Conservation (phyloP, 2,797 vertebrate species). For the Vireo griseus region DNA sequence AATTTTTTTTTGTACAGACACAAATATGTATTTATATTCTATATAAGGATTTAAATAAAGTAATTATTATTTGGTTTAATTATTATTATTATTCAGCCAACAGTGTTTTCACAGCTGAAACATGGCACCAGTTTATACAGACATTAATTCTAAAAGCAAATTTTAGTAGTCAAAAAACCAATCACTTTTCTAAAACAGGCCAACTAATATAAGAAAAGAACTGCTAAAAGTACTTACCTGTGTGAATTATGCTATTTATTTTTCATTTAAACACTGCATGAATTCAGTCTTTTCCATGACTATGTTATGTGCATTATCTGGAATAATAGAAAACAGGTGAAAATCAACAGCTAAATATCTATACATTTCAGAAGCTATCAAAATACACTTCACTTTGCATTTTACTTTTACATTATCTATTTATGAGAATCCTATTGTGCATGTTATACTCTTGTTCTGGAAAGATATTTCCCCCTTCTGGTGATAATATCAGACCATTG, state of each 20-base stretch:
- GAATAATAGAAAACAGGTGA: neutral
- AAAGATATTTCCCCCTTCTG: neutral
- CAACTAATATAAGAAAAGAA: neutral
- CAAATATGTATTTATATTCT: neutral
- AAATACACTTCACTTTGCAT: neutral
- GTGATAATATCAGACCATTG: neutral
- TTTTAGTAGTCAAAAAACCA: neutral
- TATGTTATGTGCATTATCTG: neutral
- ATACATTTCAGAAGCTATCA: neutral
- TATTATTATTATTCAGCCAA: neutral
- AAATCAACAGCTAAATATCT: neutral
- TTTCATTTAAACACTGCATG: neutral
- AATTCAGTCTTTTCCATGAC: neutral
- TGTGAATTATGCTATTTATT: neutral
- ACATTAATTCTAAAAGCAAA: neutral
- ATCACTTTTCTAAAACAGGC: neutral
- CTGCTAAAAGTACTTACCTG: neutral
- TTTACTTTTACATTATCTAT: neutral
- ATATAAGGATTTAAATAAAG: neutral
- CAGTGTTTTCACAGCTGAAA: neutral
- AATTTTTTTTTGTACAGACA: neutral
- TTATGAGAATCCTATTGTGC: neutral
- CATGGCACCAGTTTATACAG: neutral
- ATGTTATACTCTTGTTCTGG: neutral
- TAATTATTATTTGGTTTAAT: neutral